Conservation (phyloP, 2,113 vertebrate species). For the Dromas ardeola region DNA sequence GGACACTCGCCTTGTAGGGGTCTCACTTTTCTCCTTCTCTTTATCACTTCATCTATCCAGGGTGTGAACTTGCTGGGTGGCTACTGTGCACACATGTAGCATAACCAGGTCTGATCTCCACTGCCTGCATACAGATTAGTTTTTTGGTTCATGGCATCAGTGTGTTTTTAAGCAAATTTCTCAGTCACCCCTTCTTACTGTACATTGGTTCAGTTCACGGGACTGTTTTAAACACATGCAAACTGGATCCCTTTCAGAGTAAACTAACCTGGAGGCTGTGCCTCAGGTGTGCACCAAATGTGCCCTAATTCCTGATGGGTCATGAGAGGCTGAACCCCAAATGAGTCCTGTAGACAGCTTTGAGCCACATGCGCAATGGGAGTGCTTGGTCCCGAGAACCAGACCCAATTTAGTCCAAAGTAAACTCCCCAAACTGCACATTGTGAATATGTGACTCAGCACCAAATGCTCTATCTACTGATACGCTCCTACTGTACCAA, state of each 20-base stretch:
- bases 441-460: conserved; percentile 26
- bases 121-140: neutral
- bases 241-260: neutral
- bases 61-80: neutral
- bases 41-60: neutral
- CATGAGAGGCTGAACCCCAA: neutral
- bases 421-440: neutral
- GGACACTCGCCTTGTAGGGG: neutral
- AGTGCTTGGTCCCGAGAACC: neutral
- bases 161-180: neutral
- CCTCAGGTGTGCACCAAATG: conserved; percentile 34
- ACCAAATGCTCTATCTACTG: conserved; percentile 1
- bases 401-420: neutral
- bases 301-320: neutral
- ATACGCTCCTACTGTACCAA: neutral
- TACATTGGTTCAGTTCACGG: neutral
- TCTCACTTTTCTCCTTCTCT: neutral
- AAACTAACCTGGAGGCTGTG: neutral
- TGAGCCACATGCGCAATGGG: neutral
- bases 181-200: neutral
- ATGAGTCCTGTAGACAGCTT: neutral
- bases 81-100: neutral
- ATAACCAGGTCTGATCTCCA: neutral
- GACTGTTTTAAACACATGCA: neutral
- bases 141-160: neutral